Evolutionary conservation across 1,140 invertebrate genomes (phyloP), one percentile per base, ranked within the genome.

Genomic region (Neocloeon triangulifer): DNA sequence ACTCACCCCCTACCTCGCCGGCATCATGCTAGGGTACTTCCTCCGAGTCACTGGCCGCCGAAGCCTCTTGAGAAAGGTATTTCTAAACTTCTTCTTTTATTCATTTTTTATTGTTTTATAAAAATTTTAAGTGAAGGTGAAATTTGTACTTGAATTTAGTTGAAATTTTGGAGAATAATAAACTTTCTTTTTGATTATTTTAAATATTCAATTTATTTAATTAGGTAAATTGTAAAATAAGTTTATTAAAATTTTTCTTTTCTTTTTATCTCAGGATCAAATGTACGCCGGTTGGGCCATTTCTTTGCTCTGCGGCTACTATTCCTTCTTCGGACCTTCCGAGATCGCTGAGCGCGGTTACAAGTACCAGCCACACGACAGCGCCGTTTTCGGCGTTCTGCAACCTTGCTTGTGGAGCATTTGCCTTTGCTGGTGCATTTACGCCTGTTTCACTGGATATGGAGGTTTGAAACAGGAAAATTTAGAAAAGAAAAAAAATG

Each of bases 1-100:
- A 39, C 52, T 69, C 0, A 73, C 70, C 0, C 65, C 73, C 30
- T 75, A 75, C 43, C 58, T 70, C n/a, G 64, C 73, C 25, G 72
- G 72, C 8, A 59, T 75, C 21, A 52, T 56, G 1, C 51, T 71
- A 16, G 70, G 67, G 8, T 55, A 66, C 12, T 41, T 65, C 23
- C 49, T 73, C 32, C 56, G 60, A 41, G 12, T 8, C 8, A 23
- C 22, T 8, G 12, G 12, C 8, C 8, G 22, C 12, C 8, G 12
- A 23, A 23, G 8, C 22, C 8, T 12, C 22, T 12, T 23, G 8
- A 12, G 22, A 12, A 23, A 23, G 22, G 22, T 23, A 23, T 8
- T 8, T 23, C 22, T 12, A 12, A 8, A 8, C 12, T 23, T 12
- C 22, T 23, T 8, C 22, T 8, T n/a, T n/a, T n/a, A n/a, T n/a